These are phyloP conservation scores for Pachydiplax longipennis DNA, from an alignment of 2,888 invertebrate species.

Conservation along the genomic window DNA sequence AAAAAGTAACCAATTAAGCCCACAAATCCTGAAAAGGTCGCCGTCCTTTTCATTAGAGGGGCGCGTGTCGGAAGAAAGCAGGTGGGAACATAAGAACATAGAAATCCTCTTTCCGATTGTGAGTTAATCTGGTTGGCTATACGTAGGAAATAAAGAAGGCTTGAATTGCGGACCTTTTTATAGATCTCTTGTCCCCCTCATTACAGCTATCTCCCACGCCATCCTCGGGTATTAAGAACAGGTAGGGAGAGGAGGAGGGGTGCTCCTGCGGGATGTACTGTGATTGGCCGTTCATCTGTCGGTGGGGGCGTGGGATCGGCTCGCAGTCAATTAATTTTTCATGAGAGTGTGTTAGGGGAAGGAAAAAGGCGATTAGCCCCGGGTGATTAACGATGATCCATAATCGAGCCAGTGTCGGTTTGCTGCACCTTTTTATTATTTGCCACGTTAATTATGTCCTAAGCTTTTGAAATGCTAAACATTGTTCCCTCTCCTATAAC, in stretches of 20 bases:
- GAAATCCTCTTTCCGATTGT: neutral
- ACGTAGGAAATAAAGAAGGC: neutral
- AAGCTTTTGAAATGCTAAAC: neutral
- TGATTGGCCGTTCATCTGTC: neutral
- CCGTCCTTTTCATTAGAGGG: neutral
- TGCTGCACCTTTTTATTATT: neutral
- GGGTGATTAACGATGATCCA: neutral
- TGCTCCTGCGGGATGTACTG: neutral
- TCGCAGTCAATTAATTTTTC: constrained; percentile 1
- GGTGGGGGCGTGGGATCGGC: neutral
- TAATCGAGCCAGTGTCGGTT: neutral
- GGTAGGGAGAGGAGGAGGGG: neutral
- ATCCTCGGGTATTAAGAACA: neutral
- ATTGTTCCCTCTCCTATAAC: neutral
- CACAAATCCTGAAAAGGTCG: neutral
- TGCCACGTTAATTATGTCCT: neutral
- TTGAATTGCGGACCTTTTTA: neutral
- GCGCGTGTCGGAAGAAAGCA: neutral
- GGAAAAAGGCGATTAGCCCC: neutral
- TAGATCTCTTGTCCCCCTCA: neutral
- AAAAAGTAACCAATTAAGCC: constrained; percentile 18
- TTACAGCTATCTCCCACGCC: neutral
- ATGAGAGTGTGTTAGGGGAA: neutral
- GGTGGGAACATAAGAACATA: neutral
- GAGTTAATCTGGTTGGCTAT: constrained; percentile 28